Evolutionary conservation across 1,140 invertebrate genomes (phyloP).

Genomic region (Drosophila eugracilis): DNA sequence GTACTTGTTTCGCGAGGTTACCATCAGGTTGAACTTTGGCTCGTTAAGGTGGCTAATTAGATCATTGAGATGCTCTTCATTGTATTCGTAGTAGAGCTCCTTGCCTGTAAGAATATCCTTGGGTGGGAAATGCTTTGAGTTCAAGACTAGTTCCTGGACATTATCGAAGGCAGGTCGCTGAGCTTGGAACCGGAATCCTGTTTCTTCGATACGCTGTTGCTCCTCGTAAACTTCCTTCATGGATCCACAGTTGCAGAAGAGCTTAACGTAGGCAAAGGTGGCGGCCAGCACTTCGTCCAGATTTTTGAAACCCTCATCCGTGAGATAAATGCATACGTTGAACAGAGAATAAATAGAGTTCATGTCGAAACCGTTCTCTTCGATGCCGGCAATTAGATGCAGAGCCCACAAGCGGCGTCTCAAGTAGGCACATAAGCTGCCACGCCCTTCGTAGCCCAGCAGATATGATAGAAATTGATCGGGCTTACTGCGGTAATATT

Average conservation of each 20-base stretch:
- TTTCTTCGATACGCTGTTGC: conserved; percentile 89
- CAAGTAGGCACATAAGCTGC: conserved; percentile 93
- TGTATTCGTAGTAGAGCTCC: conserved; percentile 91
- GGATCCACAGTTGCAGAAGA: conserved; percentile 86
- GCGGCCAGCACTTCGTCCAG: conserved; percentile 89
- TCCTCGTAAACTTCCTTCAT: conserved; percentile 85
- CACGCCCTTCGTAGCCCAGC: conserved; percentile 95
- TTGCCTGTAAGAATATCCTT: conserved; percentile 92
- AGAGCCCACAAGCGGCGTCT: conserved; percentile 94
- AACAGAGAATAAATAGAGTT: conserved; percentile 91
- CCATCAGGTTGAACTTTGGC: conserved; percentile 91
- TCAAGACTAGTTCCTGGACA: conserved; percentile 91
- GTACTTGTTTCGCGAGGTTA: conserved; percentile 88
- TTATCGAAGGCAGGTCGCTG: conserved; percentile 90
- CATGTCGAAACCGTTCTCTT: conserved; percentile 90
- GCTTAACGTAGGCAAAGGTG: conserved; percentile 90
- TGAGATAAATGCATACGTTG: conserved; percentile 90
- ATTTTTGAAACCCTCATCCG: conserved; percentile 91
- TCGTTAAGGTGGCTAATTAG: conserved; percentile 89
- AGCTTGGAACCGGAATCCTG: conserved; percentile 89
- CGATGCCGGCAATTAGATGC: conserved; percentile 91
- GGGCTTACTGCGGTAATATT: conserved; percentile 91
- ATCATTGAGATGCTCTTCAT: conserved; percentile 88
- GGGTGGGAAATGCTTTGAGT: conserved; percentile 92
- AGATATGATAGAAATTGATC: conserved; percentile 92